A percentile compares a stretch with the other conserved stretches of the same genome.
Conservation (phyloP, 2,113 vertebrate species). For the Alexandromys fortis region DNA sequence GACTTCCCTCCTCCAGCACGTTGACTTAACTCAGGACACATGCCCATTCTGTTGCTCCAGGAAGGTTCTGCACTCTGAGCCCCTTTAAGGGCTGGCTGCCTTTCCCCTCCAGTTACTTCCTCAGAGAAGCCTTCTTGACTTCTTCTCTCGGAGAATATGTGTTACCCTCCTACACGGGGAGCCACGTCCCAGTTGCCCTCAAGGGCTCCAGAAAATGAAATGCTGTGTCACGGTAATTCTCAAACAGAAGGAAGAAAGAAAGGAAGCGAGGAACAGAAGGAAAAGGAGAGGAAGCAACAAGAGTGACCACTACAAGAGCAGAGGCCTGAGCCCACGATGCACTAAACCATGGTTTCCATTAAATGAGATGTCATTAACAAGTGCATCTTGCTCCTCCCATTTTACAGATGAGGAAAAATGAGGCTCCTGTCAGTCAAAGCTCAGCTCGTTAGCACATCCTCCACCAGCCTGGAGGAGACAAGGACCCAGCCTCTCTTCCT, state of each 20-base stretch:
- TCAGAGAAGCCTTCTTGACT: not conserved
- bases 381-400: not conserved
- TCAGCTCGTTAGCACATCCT: not conserved
- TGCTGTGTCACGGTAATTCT: not conserved
- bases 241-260: not conserved
- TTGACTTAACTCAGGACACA: too few relatives aligned
- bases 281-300: fast-evolving
- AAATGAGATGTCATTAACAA: not conserved
- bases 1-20: not conserved
- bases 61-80: not conserved
- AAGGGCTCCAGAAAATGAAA: fast-evolving
- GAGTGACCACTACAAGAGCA: fast-evolving
- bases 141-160: not conserved
- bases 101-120: not conserved
- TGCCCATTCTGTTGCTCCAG: not conserved
- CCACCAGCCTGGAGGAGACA: fast-evolving
- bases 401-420: not conserved
- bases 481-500: not conserved
- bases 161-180: not conserved
- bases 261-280: not conserved
- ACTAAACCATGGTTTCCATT: not conserved
- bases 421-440: not conserved
- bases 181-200: not conserved
- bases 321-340: not conserved
- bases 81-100: not conserved